A percentile compares a stretch with the other conserved stretches of the same genome.
Evolutionary conservation across 2,888 invertebrate genomes (phyloP).

Genomic region (Amblyjoppa fuscipennis): DNA sequence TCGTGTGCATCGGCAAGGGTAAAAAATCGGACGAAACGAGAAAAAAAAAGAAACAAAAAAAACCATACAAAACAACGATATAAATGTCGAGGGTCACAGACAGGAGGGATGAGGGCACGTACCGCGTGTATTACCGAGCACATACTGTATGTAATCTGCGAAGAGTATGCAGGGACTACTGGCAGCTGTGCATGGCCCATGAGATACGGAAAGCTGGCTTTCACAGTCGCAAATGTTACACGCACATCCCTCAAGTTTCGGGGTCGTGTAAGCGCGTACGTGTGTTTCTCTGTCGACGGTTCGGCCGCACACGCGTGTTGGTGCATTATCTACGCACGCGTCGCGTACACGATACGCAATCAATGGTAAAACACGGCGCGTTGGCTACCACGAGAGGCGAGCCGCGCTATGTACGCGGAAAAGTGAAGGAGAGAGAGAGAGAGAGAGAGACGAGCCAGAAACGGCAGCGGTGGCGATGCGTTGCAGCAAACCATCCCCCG

Average conservation of each 20-base stretch:
- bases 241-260: slow-evolving; percentile 28
- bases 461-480: slow-evolving; percentile 60
- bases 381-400: slow-evolving; percentile 48
- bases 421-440: not conserved
- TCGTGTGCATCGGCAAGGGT: slow-evolving; percentile 49
- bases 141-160: slow-evolving; percentile 2
- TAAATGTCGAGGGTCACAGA: slow-evolving; percentile 57
- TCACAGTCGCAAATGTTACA: slow-evolving; percentile 55
- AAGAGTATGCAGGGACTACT: slow-evolving; percentile 39
- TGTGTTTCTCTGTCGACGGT: slow-evolving; percentile 35
- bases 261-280: not conserved
- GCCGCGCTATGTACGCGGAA: slow-evolving; percentile 20
- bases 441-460: slow-evolving; percentile 34
- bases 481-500: slow-evolving; percentile 41
- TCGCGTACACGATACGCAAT: slow-evolving; percentile 75
- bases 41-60: slow-evolving; percentile 22
- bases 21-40: slow-evolving; percentile 44
- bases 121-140: slow-evolving; percentile 5
- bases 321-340: slow-evolving; percentile 76
- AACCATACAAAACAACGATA: slow-evolving; percentile 29
- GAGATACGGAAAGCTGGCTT: slow-evolving; percentile 60
- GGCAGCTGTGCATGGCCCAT: slow-evolving; percentile 65
- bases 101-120: slow-evolving; percentile 43
- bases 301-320: slow-evolving; percentile 55
- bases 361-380: slow-evolving; percentile 75